Evolutionary conservation across 2,113 vertebrate genomes (phyloP).

Genomic region (Psettodes erumei): DNA sequence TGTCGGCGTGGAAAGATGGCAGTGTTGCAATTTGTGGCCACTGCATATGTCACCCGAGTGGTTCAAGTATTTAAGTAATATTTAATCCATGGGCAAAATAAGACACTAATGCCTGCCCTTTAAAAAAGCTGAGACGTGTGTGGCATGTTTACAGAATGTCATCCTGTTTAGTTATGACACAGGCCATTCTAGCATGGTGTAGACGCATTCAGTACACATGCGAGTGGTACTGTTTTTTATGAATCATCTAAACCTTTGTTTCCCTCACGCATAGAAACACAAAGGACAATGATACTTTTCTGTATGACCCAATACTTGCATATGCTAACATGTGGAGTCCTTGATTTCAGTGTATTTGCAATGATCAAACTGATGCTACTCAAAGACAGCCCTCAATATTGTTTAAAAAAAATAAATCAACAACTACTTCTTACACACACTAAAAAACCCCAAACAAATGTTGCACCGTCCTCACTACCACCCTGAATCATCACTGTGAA

Average conservation of each 20-base stretch:
- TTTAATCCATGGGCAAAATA: slow-evolving; percentile 39
- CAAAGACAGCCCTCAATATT: background rate
- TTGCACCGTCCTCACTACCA: background rate
- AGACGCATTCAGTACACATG: background rate
- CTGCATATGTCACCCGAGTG: slow-evolving; percentile 39
- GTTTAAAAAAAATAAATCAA: background rate
- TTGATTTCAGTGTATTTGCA: background rate
- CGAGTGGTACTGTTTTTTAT: background rate
- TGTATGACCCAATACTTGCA: background rate
- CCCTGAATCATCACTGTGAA: background rate
- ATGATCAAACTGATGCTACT: background rate
- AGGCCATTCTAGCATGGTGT: background rate
- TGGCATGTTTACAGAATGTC: slow-evolving; percentile 7
- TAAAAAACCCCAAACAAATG: background rate
- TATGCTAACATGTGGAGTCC: background rate
- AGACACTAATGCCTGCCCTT: slow-evolving; percentile 16
- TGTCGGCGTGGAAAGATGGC: slow-evolving; percentile 55
- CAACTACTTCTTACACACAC: background rate
- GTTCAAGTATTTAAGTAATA: slow-evolving; percentile 26
- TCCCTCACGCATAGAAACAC: background rate
- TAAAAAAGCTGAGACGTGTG: background rate
- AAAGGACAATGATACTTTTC: too few relatives aligned
- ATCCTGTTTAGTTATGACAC: background rate
- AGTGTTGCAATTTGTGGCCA: slow-evolving; percentile 50
- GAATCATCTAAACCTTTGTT: background rate